Base-by-base conservation (phyloP, 2,113 vertebrate genomes). In the Hirundichthys speculiger region DNA sequence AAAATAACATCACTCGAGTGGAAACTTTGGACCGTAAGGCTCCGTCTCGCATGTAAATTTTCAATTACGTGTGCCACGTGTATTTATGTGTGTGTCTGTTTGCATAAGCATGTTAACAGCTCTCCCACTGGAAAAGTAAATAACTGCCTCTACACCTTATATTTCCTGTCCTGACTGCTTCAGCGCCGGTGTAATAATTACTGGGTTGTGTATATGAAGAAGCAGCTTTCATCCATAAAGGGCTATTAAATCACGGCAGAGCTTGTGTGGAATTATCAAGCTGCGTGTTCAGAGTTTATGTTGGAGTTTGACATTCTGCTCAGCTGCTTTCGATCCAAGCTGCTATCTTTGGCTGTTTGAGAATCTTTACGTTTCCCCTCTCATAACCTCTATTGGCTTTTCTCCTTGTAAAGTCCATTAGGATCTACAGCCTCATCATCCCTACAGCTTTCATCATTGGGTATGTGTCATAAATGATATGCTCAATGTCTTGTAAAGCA, bases 201-300 rank as follows among this genome's bases (percentile, higher is more conserved):
- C 34, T 56, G 66, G 54, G 71, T 59, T 52, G 19, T 1, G 7
- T 54, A 53, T 42, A 25, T 13, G 56, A 64, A 50, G 22, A 69
- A 71, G 48, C 49, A 20, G 49, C 57, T 49, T 70, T 50, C 55
- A 75, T 69, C 70, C 50, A 69, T 68, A 67, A 76, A 64, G 19
- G 34, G 75, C 89, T 69, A 82, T 85, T 83, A 81, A 87, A 84
- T 78, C 72, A 75, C 20, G 47, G 13, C 55, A 55, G 61, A 25
- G n/a, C 46, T 66, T 55, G 50, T 69, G 55, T 52, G 48, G 70
- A 71, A 82, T 77, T 41, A 62, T 53, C 64, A 71, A 78, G 66
- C 24, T 61, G 69, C 45, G 45, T 40, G 20, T 34, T 71, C n/a
- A 10, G 53, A 54, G 49, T 67, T 54, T 10, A 55, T 64, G 49